Evolutionary conservation across 2,888 invertebrate species (phyloP).

Genomic region (Metacarcinus magister): DNA sequence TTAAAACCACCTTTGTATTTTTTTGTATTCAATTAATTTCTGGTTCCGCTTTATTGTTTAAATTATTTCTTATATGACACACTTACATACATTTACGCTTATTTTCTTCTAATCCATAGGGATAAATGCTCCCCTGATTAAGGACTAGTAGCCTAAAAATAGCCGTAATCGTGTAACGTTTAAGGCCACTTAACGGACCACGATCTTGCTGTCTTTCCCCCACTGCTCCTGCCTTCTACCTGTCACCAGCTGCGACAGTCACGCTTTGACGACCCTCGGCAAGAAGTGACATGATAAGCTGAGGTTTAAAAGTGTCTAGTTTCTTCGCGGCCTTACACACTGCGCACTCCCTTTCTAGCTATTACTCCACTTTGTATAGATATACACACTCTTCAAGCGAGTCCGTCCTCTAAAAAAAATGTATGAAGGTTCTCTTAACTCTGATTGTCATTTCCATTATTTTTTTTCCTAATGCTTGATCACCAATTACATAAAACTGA

Average conservation of each 20-base stretch:
- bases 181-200: neutral
- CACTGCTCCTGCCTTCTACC: neutral
- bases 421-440: too few relatives aligned
- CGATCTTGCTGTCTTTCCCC: neutral
- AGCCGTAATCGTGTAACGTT: neutral
- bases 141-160: neutral
- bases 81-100: neutral
- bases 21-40: neutral
- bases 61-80: neutral
- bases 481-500: too few relatives aligned
- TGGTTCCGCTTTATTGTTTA: neutral
- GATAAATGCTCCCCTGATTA: neutral
- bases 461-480: too few relatives aligned
- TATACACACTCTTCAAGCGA: neutral
- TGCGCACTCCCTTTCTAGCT: neutral
- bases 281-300: neutral
- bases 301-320: neutral
- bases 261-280: neutral
- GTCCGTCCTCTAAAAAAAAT: neutral
- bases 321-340: neutral
- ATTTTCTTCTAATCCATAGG: neutral
- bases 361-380: neutral
- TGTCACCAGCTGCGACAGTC: neutral
- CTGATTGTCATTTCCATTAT: too few relatives aligned
- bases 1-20: neutral